Conservation (phyloP, 2,888 invertebrate species). For the Acronicta leporina region DNA sequence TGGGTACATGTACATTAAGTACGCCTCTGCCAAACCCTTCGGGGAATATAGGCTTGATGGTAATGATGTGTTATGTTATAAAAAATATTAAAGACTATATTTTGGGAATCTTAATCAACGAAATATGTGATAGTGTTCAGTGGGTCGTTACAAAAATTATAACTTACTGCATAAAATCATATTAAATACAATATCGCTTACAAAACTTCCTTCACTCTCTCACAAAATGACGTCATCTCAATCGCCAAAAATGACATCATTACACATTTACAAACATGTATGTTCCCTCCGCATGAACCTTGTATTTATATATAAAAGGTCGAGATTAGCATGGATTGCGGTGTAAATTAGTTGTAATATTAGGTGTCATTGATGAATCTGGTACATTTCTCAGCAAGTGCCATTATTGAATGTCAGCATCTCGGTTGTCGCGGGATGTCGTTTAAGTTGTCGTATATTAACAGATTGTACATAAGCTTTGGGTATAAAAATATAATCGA, state of each 20-base stretch:
- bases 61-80: no score
- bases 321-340: slow-evolving; percentile 6
- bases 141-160: no score
- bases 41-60: no score
- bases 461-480: no score
- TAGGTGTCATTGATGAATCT: slow-evolving; percentile 70
- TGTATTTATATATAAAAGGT: slow-evolving; percentile 18
- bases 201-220: slow-evolving; percentile 31
- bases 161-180: no score
- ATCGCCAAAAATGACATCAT: slow-evolving; percentile 64
- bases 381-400: slow-evolving; percentile 68
- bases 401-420: slow-evolving; percentile 61
- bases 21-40: no score
- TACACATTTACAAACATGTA: slow-evolving; percentile 44
- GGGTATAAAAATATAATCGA: no score
- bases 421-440: slow-evolving; percentile 27
- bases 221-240: slow-evolving; percentile 64
- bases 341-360: background rate
- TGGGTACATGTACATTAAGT: no score
- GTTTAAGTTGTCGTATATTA: slow-evolving; percentile 23
- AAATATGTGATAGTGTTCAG: no score
- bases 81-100: no score
- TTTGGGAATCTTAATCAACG: no score
- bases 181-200: slow-evolving; percentile 32
- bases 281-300: background rate